phyloP scores from a whole-genome alignment of 2,797 vertebrate species.

The Streptopelia turtur region DNA sequence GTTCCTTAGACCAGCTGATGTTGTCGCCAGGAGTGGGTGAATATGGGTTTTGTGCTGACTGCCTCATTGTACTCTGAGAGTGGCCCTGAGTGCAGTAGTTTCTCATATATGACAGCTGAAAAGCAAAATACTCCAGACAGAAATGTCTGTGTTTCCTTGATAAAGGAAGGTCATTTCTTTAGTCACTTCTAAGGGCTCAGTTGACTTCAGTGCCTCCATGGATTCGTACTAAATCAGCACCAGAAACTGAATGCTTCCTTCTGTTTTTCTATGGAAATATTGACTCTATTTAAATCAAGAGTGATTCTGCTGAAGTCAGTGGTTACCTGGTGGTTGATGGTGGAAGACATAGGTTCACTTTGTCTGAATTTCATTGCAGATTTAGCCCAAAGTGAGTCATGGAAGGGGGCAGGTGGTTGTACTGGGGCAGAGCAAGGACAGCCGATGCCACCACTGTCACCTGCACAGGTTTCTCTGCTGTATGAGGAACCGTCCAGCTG shows the following conservation, averaged over 20 bases:
- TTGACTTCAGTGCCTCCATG: background rate
- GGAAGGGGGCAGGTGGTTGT: background rate
- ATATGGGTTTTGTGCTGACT: background rate
- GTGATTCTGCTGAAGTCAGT: background rate
- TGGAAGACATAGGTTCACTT: background rate
- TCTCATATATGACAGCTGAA: background rate
- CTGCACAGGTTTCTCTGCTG: background rate
- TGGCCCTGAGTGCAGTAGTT: background rate
- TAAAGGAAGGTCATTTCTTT: slow-evolving; percentile 17
- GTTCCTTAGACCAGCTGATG: background rate
- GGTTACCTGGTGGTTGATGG: background rate
- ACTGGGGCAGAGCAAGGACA: background rate
- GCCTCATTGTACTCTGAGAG: background rate
- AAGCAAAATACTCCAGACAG: slow-evolving; percentile 30
- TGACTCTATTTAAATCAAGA: slow-evolving; percentile 1
- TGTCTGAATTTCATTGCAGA: background rate
- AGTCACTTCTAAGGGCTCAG: background rate
- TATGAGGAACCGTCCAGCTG: accelerated
- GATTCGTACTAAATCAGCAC: background rate
- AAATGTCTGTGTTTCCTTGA: slow-evolving; percentile 35
- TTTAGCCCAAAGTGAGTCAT: background rate
- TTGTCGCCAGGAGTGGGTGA: background rate
- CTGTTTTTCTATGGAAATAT: background rate
- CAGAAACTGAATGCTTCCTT: background rate
- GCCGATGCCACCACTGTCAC: accelerated